These are phyloP conservation scores for Harpalus rubripes DNA, from an alignment of 2,888 invertebrate species.

Conservation along the genomic window DNA sequence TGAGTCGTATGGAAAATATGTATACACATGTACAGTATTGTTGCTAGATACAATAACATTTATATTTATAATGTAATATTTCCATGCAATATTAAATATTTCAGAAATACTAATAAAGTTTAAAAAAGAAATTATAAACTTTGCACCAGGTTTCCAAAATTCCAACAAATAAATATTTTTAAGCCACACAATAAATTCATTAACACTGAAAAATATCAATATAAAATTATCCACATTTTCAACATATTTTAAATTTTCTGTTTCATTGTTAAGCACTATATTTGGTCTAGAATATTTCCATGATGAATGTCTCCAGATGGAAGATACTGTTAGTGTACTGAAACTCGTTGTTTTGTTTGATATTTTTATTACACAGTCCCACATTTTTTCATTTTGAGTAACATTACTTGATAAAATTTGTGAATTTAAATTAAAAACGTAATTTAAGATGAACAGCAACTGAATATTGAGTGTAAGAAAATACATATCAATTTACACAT, in stretches of 20 bases:
- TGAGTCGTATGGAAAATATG: conserved; percentile 36
- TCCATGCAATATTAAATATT: conserved; percentile 45
- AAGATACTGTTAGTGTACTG: conserved; percentile 8
- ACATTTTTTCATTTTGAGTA: not conserved
- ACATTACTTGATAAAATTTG: not conserved
- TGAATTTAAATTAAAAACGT: not conserved
- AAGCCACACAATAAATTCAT: conserved; percentile 22
- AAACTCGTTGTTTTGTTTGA: not conserved
- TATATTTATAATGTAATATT: conserved; percentile 45
- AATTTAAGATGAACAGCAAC: not conserved
- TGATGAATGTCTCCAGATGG: not conserved
- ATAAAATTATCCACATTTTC: conserved; percentile 18
- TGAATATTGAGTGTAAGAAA: not conserved
- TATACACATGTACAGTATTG: conserved; percentile 16
- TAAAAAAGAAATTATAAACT: conserved; percentile 42
- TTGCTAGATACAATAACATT: conserved; percentile 12
- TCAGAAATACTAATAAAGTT: conserved; percentile 2
- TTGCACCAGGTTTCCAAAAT: conserved; percentile 58
- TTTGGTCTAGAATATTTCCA: conserved; percentile 16
- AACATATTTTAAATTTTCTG: not conserved
- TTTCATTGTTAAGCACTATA: not conserved
- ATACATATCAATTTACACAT: not conserved
- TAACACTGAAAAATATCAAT: not conserved
- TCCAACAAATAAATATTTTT: not conserved
- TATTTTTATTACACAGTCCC: not conserved